Conservation (phyloP, 2,888 invertebrate species). For the Disparrhopalites patrizii region DNA sequence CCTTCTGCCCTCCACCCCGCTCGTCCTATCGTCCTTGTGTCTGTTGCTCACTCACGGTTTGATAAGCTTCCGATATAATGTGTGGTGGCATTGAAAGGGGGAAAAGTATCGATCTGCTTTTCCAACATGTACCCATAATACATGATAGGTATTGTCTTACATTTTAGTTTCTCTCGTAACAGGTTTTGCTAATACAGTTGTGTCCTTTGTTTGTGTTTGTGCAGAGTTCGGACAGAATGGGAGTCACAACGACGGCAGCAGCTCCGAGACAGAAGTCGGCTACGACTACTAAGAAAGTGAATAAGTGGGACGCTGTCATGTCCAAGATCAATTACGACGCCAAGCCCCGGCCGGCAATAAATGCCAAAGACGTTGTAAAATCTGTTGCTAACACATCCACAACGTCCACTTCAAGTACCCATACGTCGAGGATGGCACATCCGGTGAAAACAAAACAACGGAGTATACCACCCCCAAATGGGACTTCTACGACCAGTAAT, state of each 20-base stretch:
- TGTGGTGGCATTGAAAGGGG: background rate
- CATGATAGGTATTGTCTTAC: background rate
- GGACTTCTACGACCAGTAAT: background rate
- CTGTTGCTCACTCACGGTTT: no score
- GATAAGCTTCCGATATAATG: background rate
- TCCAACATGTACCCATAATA: no score
- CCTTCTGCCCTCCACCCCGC: no score
- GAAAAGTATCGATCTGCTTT: background rate
- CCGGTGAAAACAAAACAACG: slow-evolving; percentile 60
- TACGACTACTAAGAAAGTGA: slow-evolving; percentile 59
- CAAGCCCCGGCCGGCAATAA: slow-evolving; percentile 59
- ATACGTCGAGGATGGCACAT: no score
- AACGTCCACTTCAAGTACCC: no score
- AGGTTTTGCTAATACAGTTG: slow-evolving; percentile 5
- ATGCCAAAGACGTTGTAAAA: slow-evolving; percentile 72
- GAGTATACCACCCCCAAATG: background rate
- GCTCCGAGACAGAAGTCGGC: slow-evolving; percentile 51
- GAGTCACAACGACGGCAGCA: slow-evolving; percentile 24
- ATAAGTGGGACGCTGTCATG: slow-evolving; percentile 79
- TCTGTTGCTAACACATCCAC: no score
- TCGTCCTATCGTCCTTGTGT: no score
- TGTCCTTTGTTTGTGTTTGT: background rate
- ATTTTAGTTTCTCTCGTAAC: background rate
- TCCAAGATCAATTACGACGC: slow-evolving; percentile 66
- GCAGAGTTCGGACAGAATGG: slow-evolving; percentile 22